Evolutionary conservation across 2,797 vertebrate species (phyloP).

Genomic region (Neostethus bicornis): DNA sequence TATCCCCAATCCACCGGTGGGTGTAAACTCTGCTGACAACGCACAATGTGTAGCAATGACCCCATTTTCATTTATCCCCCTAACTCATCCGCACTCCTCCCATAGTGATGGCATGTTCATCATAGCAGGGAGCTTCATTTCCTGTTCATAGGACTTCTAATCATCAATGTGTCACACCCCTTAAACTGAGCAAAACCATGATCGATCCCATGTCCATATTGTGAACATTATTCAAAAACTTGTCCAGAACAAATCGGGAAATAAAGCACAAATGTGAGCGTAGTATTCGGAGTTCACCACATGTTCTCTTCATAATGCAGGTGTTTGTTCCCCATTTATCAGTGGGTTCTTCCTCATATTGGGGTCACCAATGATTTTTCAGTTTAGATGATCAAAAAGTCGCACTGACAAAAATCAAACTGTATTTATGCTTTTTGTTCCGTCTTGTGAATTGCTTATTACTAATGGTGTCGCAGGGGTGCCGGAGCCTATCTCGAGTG

Average conservation of each 20-base stretch:
- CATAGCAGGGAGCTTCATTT: slow-evolving; percentile 29
- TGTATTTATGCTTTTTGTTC: neutral
- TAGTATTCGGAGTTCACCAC: slow-evolving; percentile 11
- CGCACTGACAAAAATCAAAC: too few relatives aligned
- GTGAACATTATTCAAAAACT: slow-evolving; percentile 12
- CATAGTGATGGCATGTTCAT: slow-evolving; percentile 14
- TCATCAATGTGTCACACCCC: slow-evolving; percentile 27
- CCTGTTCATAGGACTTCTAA: slow-evolving; percentile 35
- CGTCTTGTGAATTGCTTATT: too few relatives aligned
- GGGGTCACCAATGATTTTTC: slow-evolving; percentile 2
- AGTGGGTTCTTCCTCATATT: neutral
- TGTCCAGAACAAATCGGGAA: neutral
- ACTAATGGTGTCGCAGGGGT: too few relatives aligned
- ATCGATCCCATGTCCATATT: slow-evolving; percentile 1
- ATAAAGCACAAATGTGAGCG: neutral
- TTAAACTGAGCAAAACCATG: slow-evolving; percentile 26
- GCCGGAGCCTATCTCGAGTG: too few relatives aligned
- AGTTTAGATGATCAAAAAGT: neutral
- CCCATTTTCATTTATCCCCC: slow-evolving; percentile 37
- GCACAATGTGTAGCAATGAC: slow-evolving; percentile 24
- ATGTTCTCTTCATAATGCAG: neutral
- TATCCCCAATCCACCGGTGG: slow-evolving; percentile 10
- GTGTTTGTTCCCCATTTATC: neutral
- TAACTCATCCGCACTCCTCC: neutral
- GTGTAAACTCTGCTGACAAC: slow-evolving; percentile 41